These are phyloP conservation scores for Amphipoea lucens DNA, from an alignment of 2,888 invertebrate species.

Conservation along the genomic window DNA sequence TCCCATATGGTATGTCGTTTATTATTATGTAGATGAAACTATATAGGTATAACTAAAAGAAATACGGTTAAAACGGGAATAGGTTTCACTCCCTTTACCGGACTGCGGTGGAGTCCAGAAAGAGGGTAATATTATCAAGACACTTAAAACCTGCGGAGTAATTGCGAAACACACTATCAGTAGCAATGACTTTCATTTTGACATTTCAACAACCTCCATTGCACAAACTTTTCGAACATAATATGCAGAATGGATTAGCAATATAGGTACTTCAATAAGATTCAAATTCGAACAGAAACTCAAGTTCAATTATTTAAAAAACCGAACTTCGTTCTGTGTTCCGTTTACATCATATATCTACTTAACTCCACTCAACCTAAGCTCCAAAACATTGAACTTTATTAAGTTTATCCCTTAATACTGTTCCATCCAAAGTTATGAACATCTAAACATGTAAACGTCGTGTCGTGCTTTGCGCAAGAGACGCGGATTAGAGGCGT, in stretches of 20 bases:
- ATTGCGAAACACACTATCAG: no score
- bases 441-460: conserved; percentile 62
- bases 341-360: neutral
- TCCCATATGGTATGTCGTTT: no score
- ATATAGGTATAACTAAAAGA: no score
- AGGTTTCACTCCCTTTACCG: neutral
- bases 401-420: conserved; percentile 61
- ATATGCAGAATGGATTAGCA: no score
- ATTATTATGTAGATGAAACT: no score
- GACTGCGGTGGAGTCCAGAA: no score
- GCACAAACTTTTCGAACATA: no score
- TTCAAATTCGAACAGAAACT: no score
- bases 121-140: neutral
- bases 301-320: neutral
- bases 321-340: neutral
- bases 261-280: no score
- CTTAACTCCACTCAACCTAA: conserved; percentile 20
- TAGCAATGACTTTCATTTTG: no score
- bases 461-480: conserved; percentile 72
- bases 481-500: conserved; percentile 76
- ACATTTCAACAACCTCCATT: no score
- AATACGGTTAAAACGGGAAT: neutral
- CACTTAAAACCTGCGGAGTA: no score
- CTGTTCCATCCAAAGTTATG: conserved; percentile 64
- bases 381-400: conserved; percentile 36